A percentile compares a stretch with the other conserved stretches of the same genome.
Evolutionary conservation across 2,888 invertebrate genomes (phyloP).

Genomic region (Stenodema calcarata): DNA sequence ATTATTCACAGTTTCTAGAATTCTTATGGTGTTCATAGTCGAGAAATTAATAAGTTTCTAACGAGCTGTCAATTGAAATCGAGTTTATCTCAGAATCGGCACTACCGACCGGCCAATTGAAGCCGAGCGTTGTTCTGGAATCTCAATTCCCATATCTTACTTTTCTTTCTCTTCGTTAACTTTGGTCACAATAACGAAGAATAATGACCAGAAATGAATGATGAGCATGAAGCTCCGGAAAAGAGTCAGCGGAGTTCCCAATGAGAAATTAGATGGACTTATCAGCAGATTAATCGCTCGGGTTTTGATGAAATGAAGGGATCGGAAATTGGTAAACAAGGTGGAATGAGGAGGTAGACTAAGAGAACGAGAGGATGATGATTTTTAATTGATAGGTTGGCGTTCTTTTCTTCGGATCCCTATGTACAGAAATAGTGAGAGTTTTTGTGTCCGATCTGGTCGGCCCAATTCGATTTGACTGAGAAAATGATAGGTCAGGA

Average conservation of each 20-base stretch:
- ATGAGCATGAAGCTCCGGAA: background rate
- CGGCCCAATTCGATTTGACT: background rate
- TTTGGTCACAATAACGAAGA: background rate
- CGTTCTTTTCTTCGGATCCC: background rate
- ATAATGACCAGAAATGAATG: conserved; percentile 6
- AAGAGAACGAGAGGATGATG: background rate
- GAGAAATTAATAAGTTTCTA: too few relatives aligned
- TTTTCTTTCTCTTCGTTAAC: background rate
- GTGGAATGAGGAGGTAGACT: background rate
- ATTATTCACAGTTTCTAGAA: too few relatives aligned
- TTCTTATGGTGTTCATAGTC: too few relatives aligned
- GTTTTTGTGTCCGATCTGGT: background rate
- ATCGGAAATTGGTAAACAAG: background rate
- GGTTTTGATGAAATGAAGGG: background rate
- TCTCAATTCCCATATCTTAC: background rate
- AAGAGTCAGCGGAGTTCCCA: background rate
- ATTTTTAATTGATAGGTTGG: background rate
- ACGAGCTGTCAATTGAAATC: background rate
- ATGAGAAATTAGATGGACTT: conserved; percentile 10
- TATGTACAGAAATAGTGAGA: background rate
- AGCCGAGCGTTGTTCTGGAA: background rate
- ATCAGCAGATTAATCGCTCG: background rate
- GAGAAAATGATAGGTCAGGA: background rate
- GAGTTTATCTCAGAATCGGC: background rate
- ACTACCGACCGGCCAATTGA: background rate